Base-by-base conservation (phyloP, 2,797 vertebrate species). In the Manis pentadactyla region DNA sequence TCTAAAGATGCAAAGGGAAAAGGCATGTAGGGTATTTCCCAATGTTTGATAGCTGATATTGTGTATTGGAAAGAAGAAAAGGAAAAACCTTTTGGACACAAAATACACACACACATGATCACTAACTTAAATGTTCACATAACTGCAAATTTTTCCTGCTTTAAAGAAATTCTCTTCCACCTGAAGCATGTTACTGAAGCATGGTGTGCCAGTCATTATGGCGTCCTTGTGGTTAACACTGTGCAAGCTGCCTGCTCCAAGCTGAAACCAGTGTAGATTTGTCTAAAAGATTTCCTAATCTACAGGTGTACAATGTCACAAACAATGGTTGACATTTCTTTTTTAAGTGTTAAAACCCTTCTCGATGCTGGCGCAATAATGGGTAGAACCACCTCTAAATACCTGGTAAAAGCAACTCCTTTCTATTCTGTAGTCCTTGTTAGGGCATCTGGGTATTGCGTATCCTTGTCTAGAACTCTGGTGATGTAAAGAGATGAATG, bases 1-100 rank as follows among this genome's bases (percentile, higher is more conserved):
- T 71, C 37, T 94, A 49, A 73, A 97, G 88, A 93, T 59, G 27
- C 51, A 96, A 74, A 96, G 57, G 95, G 79, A 93, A 97, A 97
- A 97, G 13, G 63, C 6, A 29, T 78, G 11, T 7, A 82, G 61
- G 39, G 87, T 87, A 85, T 93, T 66, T 93, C 86, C 81, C 97
- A 97, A 78, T 9, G 27, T 82, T 55, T 87, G 25, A 53, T 92
- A 87, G 73, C 37, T 87, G 81, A 78, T 95, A 68, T 37, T 85
- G 46, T 25, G 53, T 92, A 98, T 97, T 93, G 0, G 2, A 8
- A 85, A 51, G 84, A 93, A 81, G 10, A 66, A 17, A 49, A 13
- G 15, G 7, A 63, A 39, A 81, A 29, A 42, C 49, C 37, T 31
- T 61, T 83, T 81, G 11, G 42, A 25, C 10, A 73, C 57, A n/a